Conservation (phyloP, 2,888 invertebrate genomes). For the Tachina grossa region DNA sequence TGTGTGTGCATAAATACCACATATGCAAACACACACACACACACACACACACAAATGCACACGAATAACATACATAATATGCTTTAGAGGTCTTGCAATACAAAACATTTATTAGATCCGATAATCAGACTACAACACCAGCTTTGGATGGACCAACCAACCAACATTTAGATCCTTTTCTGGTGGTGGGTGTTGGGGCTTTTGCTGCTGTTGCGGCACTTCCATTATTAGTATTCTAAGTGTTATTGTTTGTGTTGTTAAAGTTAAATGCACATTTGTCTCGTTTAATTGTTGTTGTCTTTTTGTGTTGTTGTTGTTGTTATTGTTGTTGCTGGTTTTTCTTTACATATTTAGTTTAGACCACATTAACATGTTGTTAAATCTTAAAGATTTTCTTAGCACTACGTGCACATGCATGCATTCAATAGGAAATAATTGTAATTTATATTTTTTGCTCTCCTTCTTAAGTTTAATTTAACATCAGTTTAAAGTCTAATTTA, state of each 20-base stretch:
- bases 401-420: slow-evolving; percentile 5
- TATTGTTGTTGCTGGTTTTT: background rate
- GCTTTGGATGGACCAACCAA: background rate
- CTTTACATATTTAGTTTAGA: slow-evolving; percentile 15
- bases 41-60: background rate
- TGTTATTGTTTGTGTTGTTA: slow-evolving; percentile 37
- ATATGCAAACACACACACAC: background rate
- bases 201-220: slow-evolving; percentile 28
- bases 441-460: slow-evolving; percentile 46
- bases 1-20: background rate
- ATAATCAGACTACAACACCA: slow-evolving; percentile 40
- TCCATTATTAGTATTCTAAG: slow-evolving; percentile 43
- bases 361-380: slow-evolving; percentile 54
- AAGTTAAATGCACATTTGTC: slow-evolving; percentile 61
- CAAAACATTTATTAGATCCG: slow-evolving; percentile 34
- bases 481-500: slow-evolving; percentile 37
- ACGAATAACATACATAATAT: background rate
- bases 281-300: slow-evolving; percentile 12
- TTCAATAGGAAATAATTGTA: slow-evolving; percentile 53
- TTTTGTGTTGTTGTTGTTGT: slow-evolving; percentile 36
- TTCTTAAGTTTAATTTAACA: slow-evolving; percentile 54
- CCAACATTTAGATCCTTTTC: slow-evolving; percentile 33
- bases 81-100: slow-evolving; percentile 29
- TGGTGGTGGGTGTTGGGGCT: slow-evolving; percentile 2
- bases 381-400: slow-evolving; percentile 26